These are phyloP conservation scores for Dromaius novaehollandiae DNA, from an alignment of 2,113 vertebrate species.

Conservation along the genomic window DNA sequence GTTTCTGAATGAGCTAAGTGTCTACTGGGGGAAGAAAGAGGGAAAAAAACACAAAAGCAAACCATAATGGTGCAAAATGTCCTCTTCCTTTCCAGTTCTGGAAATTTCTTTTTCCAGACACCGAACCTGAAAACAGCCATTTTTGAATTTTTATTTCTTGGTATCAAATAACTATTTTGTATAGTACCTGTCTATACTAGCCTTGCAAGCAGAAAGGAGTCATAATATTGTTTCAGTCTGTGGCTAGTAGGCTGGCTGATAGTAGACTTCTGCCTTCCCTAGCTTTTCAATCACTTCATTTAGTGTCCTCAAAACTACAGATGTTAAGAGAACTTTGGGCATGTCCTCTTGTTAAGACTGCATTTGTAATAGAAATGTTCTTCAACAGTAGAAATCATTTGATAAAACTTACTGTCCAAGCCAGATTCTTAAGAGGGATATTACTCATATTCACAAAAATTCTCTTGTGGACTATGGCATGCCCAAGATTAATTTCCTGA, in stretches of 20 bases:
- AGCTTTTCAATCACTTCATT: background rate
- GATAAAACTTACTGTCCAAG: background rate
- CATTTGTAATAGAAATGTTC: background rate
- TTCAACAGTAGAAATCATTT: background rate
- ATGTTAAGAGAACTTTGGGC: background rate
- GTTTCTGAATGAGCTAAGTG: background rate
- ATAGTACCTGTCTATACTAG: no score
- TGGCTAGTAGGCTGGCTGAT: background rate
- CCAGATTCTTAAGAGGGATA: background rate
- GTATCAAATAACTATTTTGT: background rate
- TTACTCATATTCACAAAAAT: background rate
- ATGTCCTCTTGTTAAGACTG: background rate
- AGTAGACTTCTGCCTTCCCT: background rate
- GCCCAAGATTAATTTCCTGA: background rate
- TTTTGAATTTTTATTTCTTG: background rate
- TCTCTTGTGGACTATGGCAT: background rate
- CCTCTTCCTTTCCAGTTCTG: background rate
- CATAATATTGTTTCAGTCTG: background rate
- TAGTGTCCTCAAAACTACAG: background rate
- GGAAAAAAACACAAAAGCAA: background rate
- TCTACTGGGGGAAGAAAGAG: fast-evolving
- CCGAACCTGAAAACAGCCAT: background rate
- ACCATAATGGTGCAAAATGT: background rate
- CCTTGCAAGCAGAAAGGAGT: background rate
- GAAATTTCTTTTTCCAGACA: background rate